Percentiles rank a stretch among this genome's conserved stretches.
Evolutionary conservation across 2,888 invertebrate genomes (phyloP).

Genomic region (Poecilobothrus nobilitatus): DNA sequence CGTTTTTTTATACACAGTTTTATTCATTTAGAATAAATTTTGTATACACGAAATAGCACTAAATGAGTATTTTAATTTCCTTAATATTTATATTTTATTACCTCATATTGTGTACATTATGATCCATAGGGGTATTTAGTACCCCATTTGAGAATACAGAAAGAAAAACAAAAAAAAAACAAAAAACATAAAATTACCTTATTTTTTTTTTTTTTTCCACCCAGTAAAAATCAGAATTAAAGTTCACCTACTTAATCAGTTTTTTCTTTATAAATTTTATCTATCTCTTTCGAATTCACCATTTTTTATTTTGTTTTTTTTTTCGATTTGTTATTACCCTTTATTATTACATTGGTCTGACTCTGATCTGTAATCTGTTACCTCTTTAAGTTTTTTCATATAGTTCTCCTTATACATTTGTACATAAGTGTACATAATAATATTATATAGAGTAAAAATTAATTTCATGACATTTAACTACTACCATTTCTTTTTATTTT

Average conservation of each 20-base stretch:
- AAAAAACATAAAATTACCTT: background rate
- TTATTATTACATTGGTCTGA: too few relatives aligned
- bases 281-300: background rate
- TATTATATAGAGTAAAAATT: background rate
- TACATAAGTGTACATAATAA: too few relatives aligned
- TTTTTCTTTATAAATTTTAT: background rate
- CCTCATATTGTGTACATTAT: background rate
- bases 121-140: background rate
- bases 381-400: background rate
- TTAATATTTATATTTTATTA: too few relatives aligned
- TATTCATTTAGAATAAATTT: too few relatives aligned
- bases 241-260: conserved; percentile 3
- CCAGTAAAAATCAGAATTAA: background rate
- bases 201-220: background rate
- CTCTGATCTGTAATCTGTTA: background rate
- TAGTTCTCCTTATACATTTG: background rate
- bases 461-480: conserved; percentile 1
- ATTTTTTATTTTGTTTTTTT: background rate
- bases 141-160: background rate
- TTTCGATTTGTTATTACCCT: background rate
- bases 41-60: too few relatives aligned
- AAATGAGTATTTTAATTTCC: too few relatives aligned
- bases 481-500: background rate
- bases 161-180: background rate
- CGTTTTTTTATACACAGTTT: too few relatives aligned